These are phyloP conservation scores for Fratercula arctica DNA, from an alignment of 2,797 vertebrate genomes.

Conservation along the genomic window DNA sequence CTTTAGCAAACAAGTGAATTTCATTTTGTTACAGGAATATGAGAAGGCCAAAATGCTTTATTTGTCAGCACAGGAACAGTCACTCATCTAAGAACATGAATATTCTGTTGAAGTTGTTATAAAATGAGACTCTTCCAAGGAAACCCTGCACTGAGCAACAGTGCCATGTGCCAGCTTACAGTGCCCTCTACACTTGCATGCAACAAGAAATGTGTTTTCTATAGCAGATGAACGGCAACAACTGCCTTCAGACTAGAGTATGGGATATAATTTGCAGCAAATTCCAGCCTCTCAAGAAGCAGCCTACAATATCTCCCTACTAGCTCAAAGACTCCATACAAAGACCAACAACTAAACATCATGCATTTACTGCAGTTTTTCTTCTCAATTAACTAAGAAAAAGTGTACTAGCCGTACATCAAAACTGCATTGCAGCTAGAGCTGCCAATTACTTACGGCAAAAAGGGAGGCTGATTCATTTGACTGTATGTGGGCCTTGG, in stretches of 20 bases:
- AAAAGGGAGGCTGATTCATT: constrained; percentile 57
- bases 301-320: neutral
- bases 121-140: constrained; percentile 20
- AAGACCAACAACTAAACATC: constrained; percentile 13
- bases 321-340: neutral
- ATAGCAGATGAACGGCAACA: neutral
- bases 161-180: neutral
- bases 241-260: neutral
- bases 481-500: constrained; percentile 33
- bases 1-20: constrained; percentile 38
- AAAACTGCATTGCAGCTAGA: constrained; percentile 68
- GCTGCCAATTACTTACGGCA: constrained; percentile 53
- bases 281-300: neutral
- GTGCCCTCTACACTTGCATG: neutral
- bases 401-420: constrained; percentile 21
- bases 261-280: neutral
- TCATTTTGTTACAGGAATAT: constrained; percentile 23
- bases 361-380: neutral
- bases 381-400: constrained; percentile 39
- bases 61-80: constrained; percentile 40
- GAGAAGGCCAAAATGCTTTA: constrained; percentile 28
- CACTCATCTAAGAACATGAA: constrained; percentile 23
- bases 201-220: neutral
- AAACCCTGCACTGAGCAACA: constrained; percentile 12
- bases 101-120: neutral